Base-by-base conservation (phyloP, 2,888 invertebrate species). In the Trisateles emortualis region DNA sequence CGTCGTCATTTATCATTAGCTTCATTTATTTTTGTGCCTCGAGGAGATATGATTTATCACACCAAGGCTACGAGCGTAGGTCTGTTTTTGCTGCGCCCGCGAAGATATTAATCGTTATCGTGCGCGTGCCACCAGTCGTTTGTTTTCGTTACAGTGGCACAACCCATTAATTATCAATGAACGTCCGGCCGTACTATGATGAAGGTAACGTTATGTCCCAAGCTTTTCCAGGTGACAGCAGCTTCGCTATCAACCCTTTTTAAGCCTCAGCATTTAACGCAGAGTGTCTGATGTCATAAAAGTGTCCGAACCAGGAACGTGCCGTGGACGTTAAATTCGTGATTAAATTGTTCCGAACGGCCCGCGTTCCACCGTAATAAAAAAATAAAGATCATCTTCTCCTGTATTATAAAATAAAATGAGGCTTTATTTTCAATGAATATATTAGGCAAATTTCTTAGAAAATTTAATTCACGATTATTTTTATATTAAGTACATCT, bases 91-190 rank as follows among this genome's bases (percentile, higher is more conserved):
- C 88, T 84, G 81, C 72, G 78, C 81, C 54, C 84, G 85, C 86
- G 83, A 86, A 88, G 91, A 92, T 92, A 92, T 92, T 91, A 92
- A 92, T 92, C 91, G 92, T 88, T 86, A 90, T 88, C 88, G 88
- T 85, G 86, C 88, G 89, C 88, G 87, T 86, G 80, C 86, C 86
- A 80, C 81, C 79, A 85, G 87, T 91, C 91, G 90, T 92, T 92
- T 92, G 90, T 92, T 90, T 90, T 92, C 92, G 91, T 92, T 91
- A 90, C 83, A 80, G 77, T 90, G 90, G 87, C 90, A 85, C 81
- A 85, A 70, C 85, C 87, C 92, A 91, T 92, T 92, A 92, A 92
- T 92, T 92, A 92, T 90, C 92, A 92, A 92, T 92, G 92, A 92
- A 85, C 87, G 91, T 90, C 90, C 90, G 84, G 59, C 76, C 79